A percentile compares a stretch with the other conserved stretches of the same genome.
These are phyloP conservation scores for Rhagologus leucostigma DNA, from an alignment of 2,113 vertebrate genomes.

Conservation along the genomic window DNA sequence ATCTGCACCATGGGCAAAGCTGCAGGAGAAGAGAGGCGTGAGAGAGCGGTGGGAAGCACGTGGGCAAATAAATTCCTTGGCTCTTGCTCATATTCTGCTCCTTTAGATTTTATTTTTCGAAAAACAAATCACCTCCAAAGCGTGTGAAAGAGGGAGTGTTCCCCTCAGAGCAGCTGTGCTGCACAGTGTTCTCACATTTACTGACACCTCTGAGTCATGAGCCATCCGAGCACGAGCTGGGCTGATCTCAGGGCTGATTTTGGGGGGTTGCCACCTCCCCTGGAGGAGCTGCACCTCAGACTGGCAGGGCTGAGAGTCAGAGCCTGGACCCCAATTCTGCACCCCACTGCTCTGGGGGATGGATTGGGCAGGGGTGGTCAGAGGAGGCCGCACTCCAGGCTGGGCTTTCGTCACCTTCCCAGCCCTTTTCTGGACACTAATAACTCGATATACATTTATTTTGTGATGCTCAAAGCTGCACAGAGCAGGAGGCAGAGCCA, in stretches of 20 bases:
- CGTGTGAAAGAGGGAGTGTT: not conserved
- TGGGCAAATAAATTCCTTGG: not conserved
- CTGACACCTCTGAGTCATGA: not conserved
- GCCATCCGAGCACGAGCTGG: not conserved
- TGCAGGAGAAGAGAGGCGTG: not conserved
- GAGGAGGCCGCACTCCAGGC: not conserved
- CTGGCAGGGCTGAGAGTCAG: not conserved
- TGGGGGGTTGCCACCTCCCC: not conserved
- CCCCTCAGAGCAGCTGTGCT: not conserved
- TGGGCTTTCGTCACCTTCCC: not conserved
- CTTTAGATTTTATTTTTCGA: not conserved
- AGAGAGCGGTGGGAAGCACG: not conserved
- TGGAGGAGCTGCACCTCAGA: not conserved
- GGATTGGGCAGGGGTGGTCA: not conserved
- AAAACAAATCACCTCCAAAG: not conserved
- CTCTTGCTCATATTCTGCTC: not conserved
- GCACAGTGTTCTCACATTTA: not conserved
- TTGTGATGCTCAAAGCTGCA: not conserved
- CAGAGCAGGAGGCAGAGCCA: not conserved
- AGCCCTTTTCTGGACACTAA: not conserved
- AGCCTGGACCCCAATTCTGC: not conserved
- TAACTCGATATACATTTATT: rapidly evolving
- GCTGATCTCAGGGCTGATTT: not conserved
- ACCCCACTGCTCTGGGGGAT: rapidly evolving
- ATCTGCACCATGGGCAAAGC: not conserved